These are phyloP conservation scores for Cirrhinus molitorella DNA, from an alignment of 2,797 vertebrate genomes.

Conservation along the genomic window DNA sequence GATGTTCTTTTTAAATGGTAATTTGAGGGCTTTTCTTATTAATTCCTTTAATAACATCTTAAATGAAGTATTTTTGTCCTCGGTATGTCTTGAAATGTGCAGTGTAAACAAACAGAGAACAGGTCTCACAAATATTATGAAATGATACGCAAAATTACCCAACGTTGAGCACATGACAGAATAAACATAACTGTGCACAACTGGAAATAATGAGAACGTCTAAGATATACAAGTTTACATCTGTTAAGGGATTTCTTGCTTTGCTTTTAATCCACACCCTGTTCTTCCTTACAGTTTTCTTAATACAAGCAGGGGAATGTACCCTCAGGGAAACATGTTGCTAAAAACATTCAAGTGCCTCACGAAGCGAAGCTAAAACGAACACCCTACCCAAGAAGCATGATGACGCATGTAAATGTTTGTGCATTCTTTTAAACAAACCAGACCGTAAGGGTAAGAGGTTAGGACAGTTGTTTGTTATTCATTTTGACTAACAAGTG, in stretches of 20 bases:
- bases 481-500: constrained; percentile 59
- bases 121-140: neutral
- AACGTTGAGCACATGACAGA: neutral
- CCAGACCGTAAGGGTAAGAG: constrained; percentile 57
- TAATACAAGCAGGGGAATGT: constrained; percentile 43
- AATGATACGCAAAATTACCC: neutral
- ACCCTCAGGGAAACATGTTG: constrained; percentile 24
- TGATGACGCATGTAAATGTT: constrained; percentile 66
- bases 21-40: neutral
- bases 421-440: constrained; percentile 68
- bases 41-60: neutral
- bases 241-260: constrained; percentile 23
- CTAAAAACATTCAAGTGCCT: constrained; percentile 60
- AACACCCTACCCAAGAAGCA: constrained; percentile 54
- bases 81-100: neutral
- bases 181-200: neutral
- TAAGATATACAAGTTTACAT: neutral
- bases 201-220: neutral
- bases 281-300: constrained; percentile 44
- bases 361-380: constrained; percentile 62
- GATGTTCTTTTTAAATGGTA: neutral
- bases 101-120: neutral
- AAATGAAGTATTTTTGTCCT: neutral
- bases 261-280: constrained; percentile 43
- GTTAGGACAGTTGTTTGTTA: constrained; percentile 64